Percentiles rank a stretch among this genome's conserved stretches.
phyloP scores from a whole-genome alignment of 2,797 vertebrate species.

The Cetoscarus ocellatus region DNA sequence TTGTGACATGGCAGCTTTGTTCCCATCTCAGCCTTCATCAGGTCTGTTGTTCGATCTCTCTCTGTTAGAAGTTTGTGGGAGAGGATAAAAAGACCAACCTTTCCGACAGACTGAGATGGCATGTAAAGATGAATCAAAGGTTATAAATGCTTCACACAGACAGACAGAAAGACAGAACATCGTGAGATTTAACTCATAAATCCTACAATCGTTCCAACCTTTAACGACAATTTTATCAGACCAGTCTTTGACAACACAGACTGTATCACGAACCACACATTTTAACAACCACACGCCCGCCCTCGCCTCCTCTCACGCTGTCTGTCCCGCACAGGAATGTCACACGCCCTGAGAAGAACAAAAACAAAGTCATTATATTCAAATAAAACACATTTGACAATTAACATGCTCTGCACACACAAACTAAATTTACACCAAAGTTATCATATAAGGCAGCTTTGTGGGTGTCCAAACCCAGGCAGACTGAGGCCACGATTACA shows the following conservation, averaged over 20 bases:
- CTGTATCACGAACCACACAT: neutral
- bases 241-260: neutral
- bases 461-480: neutral
- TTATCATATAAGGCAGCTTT: neutral
- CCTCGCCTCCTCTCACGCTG: neutral
- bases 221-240: neutral
- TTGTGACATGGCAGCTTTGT: neutral
- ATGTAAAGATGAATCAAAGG: neutral
- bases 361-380: neutral
- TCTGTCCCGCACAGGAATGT: neutral
- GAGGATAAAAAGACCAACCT: neutral
- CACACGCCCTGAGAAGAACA: neutral
- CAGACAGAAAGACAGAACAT: neutral
- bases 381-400: neutral
- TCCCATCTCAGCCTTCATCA: neutral
- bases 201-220: neutral
- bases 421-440: neutral
- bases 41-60: neutral
- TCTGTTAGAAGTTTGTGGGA: neutral
- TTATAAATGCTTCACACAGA: neutral
- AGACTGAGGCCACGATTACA: no score
- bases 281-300: neutral
- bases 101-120: neutral
- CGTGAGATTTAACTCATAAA: constrained; percentile 1
- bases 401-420: neutral